phyloP scores from a whole-genome alignment of 1,140 invertebrate genomes.

The Leptestheria dahalacensis region DNA sequence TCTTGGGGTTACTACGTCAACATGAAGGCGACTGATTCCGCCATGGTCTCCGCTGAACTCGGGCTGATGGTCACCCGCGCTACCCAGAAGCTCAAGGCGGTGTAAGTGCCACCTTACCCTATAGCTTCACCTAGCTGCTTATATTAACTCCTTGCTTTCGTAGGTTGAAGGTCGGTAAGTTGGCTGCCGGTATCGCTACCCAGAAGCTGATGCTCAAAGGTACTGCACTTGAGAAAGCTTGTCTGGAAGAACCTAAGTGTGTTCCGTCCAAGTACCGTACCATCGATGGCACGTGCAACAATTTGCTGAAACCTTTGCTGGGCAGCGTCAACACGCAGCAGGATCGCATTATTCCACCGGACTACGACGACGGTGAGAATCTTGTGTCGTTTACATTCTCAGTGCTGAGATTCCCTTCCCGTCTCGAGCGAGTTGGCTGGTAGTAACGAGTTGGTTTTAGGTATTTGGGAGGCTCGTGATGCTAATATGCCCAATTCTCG shows the following conservation, averaged over 20 bases:
- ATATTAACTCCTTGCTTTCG: background rate
- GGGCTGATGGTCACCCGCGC: slow-evolving; percentile 16
- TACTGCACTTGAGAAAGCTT: slow-evolving; percentile 10
- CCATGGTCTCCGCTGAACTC: slow-evolving; percentile 5
- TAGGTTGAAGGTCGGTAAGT: slow-evolving; percentile 6
- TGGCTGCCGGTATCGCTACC: slow-evolving; percentile 15
- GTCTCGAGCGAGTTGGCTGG: background rate
- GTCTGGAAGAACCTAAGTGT: slow-evolving; percentile 12
- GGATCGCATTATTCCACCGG: slow-evolving; percentile 24
- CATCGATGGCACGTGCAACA: slow-evolving; percentile 37
- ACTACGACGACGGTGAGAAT: slow-evolving; percentile 22
- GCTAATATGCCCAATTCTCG: slow-evolving; percentile 16
- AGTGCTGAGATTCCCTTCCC: background rate
- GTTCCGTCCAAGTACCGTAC: slow-evolving; percentile 27
- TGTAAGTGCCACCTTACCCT: slow-evolving; percentile 9
- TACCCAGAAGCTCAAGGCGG: slow-evolving; percentile 14
- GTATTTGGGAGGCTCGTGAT: slow-evolving; percentile 14
- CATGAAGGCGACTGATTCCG: slow-evolving; percentile 12
- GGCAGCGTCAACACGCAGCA: slow-evolving; percentile 29
- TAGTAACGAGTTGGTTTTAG: slow-evolving; percentile 4
- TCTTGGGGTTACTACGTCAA: slow-evolving; percentile 14
- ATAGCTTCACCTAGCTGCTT: background rate
- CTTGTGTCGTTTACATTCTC: background rate
- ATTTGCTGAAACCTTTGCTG: slow-evolving; percentile 32
- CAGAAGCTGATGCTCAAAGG: slow-evolving; percentile 13